Conservation (phyloP, 2,113 vertebrate genomes). For the Forbesichthys papilliferus region DNA sequence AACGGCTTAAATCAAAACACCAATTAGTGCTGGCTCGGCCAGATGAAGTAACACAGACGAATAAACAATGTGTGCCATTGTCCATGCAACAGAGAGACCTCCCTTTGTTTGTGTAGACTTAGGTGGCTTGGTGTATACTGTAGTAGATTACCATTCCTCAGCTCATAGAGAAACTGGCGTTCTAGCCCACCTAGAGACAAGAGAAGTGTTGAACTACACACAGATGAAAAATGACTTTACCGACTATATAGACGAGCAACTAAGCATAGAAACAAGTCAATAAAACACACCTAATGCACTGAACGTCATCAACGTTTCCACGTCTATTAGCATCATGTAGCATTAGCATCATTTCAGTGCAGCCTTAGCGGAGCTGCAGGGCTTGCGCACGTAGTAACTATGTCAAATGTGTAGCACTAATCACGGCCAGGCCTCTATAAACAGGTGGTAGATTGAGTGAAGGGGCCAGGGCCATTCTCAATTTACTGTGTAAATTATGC, state of each 20-base stretch:
- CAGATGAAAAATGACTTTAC: neutral
- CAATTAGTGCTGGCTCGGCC: constrained; percentile 77
- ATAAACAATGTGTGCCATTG: constrained; percentile 75
- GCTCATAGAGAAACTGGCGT: neutral
- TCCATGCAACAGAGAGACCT: constrained; percentile 51
- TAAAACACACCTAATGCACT: neutral
- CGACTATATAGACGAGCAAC: neutral
- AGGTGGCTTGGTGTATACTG: constrained; percentile 21
- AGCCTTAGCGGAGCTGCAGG: constrained; percentile 36
- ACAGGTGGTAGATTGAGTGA: constrained; percentile 76
- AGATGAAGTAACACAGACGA: constrained; percentile 63
- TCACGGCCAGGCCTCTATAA: constrained; percentile 59
- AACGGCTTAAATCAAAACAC: constrained; percentile 85
- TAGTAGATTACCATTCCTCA: constrained; percentile 12
- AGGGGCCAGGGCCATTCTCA: constrained; percentile 56
- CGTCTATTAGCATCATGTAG: neutral
- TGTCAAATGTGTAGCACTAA: constrained; percentile 59
- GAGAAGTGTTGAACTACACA: neutral
- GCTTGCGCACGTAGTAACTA: constrained; percentile 50
- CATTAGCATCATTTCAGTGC: constrained; percentile 20
- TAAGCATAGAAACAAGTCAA: neutral
- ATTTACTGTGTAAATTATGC: constrained; percentile 80
- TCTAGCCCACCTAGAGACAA: constrained; percentile 2
- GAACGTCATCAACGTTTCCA: neutral
- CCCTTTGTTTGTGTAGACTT: constrained; percentile 56